Evolutionary conservation across 1,140 invertebrate species (phyloP), one percentile per base, ranked within the genome.

Genomic region (Liolophura sinensis): DNA sequence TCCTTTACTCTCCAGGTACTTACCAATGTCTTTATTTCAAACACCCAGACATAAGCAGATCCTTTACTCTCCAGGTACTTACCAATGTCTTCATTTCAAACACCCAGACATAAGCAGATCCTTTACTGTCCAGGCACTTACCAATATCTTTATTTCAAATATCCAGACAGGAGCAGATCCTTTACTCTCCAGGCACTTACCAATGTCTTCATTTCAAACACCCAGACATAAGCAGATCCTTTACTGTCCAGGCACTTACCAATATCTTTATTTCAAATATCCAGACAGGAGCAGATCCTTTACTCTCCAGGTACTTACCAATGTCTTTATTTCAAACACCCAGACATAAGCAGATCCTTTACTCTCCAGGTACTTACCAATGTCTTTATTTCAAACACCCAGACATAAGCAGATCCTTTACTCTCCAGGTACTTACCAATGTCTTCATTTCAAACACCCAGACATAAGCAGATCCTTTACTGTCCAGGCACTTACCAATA

Each of bases 221-320:
- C 71, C 79, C 79, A 81, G 0, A 58, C 64, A 62, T 74, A 73
- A 9, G 60, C 64, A 22, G 72, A 71, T 62, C 78, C 69, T 54
- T 81, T 81, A 24, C 79, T 73, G 49, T 76, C 74, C 57, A 70
- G 72, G 64, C 76, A 81, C 24, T n/a, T n/a, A n/a, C n/a, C n/a
- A n/a, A n/a, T n/a, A n/a, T n/a, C n/a, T n/a, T n/a, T 12, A 81
- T 60, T 9, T 65, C 46, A 64, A 76, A 81, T 25, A 62, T 71
- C 79, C 79, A 81, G 0, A 58, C 64, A 62, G 73, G 72, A 9
- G 60, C 64, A 22, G 72, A 71, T 62, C 78, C 69, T 54, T 81
- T 81, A 24, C 79, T 73, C 54, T 76, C 74, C 57, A 70, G 72
- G 64, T 77, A 81, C 24, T n/a, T n/a, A n/a, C n/a, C n/a, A n/a